Percentiles rank a stretch among this genome's conserved stretches.
These are phyloP conservation scores for Philaenus spumarius DNA, from an alignment of 1,140 invertebrate species.

Conservation along the genomic window DNA sequence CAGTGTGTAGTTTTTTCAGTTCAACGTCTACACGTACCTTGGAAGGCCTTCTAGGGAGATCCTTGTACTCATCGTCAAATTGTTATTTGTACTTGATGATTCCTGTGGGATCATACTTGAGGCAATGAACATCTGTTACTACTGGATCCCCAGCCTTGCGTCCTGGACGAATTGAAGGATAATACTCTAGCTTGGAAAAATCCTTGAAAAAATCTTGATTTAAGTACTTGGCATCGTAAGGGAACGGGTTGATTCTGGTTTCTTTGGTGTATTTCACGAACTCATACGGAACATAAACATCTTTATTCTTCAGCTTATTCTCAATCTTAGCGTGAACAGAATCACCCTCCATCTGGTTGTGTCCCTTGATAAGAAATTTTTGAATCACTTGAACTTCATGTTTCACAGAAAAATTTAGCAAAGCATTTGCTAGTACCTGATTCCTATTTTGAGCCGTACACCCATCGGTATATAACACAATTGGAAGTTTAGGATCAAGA, in stretches of 20 bases:
- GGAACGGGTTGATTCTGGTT: conserved; percentile 16
- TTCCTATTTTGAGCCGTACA: conserved; percentile 37
- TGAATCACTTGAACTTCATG: conserved; percentile 32
- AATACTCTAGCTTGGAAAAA: conserved; percentile 8
- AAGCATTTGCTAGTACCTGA: conserved; percentile 31
- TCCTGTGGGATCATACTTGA: conserved; percentile 23
- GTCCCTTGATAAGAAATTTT: conserved; percentile 37
- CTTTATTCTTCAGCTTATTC: conserved; percentile 27
- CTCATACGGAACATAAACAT: conserved; percentile 27
- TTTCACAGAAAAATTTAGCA: conserved; percentile 27
- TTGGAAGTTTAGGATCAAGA: not conserved
- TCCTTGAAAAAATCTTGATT: conserved; percentile 9
- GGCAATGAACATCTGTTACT: conserved; percentile 16
- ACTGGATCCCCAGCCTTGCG: conserved; percentile 12
- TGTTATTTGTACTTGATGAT: conserved; percentile 26
- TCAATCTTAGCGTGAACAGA: conserved; percentile 28
- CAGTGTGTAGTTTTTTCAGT: not conserved
- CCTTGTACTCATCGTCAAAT: conserved; percentile 17
- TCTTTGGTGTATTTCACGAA: conserved; percentile 23
- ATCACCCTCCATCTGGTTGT: conserved; percentile 38
- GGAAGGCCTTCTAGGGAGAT: conserved; percentile 11
- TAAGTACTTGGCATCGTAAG: conserved; percentile 9
- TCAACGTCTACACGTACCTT: not conserved
- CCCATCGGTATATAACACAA: conserved; percentile 32
- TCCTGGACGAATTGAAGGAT: conserved; percentile 16